Conservation (phyloP, 2,888 invertebrate genomes). For the Meloe dianella region DNA sequence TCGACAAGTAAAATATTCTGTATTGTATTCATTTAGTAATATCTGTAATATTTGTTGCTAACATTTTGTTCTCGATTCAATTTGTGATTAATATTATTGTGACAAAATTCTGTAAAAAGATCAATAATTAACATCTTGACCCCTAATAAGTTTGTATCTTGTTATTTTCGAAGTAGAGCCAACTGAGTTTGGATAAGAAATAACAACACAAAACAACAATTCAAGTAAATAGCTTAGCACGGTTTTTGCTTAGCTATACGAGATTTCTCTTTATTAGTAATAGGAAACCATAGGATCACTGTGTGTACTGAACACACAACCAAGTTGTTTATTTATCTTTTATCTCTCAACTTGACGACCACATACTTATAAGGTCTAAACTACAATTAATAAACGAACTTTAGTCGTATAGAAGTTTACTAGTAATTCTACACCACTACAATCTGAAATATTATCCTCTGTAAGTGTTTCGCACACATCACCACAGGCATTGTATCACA, state of each 20-base stretch:
- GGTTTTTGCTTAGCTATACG: conserved; percentile 23
- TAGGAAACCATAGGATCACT: conserved; percentile 20
- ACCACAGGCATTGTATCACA: background rate
- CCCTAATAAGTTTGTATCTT: background rate
- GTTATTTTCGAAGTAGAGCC: background rate
- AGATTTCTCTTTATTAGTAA: conserved; percentile 32
- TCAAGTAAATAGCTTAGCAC: conserved; percentile 21
- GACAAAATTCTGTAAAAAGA: background rate
- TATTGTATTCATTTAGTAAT: background rate
- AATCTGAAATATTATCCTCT: conserved; percentile 50
- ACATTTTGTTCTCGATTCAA: background rate
- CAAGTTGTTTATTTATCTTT: conserved; percentile 32
- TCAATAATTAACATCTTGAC: background rate
- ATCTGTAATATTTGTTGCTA: background rate
- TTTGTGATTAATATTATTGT: too few relatives aligned
- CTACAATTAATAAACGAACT: conserved; percentile 56
- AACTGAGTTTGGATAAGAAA: conserved; percentile 14
- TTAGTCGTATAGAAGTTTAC: conserved; percentile 48
- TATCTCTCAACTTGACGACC: conserved; percentile 37
- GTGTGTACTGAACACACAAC: conserved; percentile 28
- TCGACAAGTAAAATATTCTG: background rate
- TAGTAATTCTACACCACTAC: conserved; percentile 50
- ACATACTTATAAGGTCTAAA: conserved; percentile 48
- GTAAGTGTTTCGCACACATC: conserved; percentile 33
- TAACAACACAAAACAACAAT: conserved; percentile 25